Evolutionary conservation across 2,888 invertebrate genomes (phyloP).

Genomic region (Lacanobia wlatinum): DNA sequence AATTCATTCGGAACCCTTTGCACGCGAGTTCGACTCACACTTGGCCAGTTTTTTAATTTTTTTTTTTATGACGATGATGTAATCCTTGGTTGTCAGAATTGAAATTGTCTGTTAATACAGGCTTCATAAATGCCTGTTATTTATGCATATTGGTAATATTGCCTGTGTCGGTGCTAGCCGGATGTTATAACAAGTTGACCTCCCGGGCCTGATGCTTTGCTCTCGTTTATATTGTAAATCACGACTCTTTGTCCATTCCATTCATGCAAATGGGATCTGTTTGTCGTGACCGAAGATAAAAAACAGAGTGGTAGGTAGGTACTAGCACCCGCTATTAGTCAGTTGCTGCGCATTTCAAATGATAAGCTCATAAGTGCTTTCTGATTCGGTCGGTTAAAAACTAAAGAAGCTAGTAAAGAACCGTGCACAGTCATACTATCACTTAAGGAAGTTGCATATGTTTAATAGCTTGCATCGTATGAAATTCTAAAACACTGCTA

Average conservation of each 20-base stretch:
- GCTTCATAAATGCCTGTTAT: constrained; percentile 42
- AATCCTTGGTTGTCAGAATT: constrained; percentile 30
- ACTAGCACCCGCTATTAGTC: background rate
- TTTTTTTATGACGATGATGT: constrained; percentile 36
- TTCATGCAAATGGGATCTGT: constrained; percentile 74
- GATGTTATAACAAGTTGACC: constrained; percentile 80
- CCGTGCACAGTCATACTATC: background rate
- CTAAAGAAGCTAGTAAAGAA: too few species aligned
- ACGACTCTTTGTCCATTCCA: constrained; percentile 75
- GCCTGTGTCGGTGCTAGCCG: constrained; percentile 70
- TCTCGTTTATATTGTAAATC: constrained; percentile 76
- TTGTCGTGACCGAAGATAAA: constrained; percentile 74
- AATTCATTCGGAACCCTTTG: too few species aligned
- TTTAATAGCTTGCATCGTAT: background rate
- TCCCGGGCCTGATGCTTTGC: constrained; percentile 74
- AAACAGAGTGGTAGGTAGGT: constrained; percentile 54
- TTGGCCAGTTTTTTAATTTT: constrained; percentile 7
- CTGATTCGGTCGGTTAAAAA: too few species aligned
- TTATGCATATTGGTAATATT: constrained; percentile 47
- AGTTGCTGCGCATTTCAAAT: constrained; percentile 1
- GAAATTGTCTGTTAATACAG: constrained; percentile 32
- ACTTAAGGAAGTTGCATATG: background rate
- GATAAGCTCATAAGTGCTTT: background rate
- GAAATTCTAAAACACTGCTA: background rate
- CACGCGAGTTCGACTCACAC: too few species aligned